A percentile compares a stretch with the other conserved stretches of the same genome.
phyloP scores from a whole-genome alignment of 1,140 invertebrate genomes.

The Orius insidiosus region DNA sequence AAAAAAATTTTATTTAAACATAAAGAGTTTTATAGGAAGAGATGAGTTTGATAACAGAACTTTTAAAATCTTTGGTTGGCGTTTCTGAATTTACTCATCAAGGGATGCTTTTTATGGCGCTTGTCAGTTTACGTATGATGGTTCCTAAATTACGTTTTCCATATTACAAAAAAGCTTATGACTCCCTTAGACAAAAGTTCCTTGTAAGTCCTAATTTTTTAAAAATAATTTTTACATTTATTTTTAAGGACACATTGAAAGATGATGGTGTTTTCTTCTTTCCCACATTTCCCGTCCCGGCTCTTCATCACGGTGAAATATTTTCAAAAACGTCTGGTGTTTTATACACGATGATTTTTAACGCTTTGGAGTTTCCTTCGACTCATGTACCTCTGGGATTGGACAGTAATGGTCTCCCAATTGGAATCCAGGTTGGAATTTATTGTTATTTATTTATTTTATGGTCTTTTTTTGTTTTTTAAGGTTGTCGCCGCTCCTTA shows the following conservation, averaged over 20 bases:
- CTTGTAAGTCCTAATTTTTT: no score
- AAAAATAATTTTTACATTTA: background rate
- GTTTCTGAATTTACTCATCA: slow-evolving; percentile 27
- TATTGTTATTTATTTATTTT: no score
- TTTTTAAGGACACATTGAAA: slow-evolving; percentile 27
- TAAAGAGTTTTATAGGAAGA: slow-evolving; percentile 25
- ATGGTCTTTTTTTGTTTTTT: no score
- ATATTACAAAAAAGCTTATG: no score
- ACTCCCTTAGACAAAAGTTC: no score
- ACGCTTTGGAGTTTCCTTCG: slow-evolving; percentile 54
- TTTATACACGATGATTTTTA: slow-evolving; percentile 53
- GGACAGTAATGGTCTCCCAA: slow-evolving; percentile 40
- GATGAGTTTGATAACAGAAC: slow-evolving; percentile 22
- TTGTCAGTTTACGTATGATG: no score
- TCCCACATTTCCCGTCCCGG: slow-evolving; percentile 45
- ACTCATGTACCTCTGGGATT: slow-evolving; percentile 55
- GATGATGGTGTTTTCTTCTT: slow-evolving; percentile 57
- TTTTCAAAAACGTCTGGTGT: slow-evolving; percentile 38
- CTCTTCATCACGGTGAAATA: slow-evolving; percentile 43
- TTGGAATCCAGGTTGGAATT: slow-evolving; percentile 51
- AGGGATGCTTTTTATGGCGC: slow-evolving; percentile 25
- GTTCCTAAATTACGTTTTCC: no score
- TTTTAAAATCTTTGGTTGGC: slow-evolving; percentile 27
- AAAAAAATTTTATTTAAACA: background rate
- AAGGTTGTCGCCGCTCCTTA: slow-evolving; percentile 40